phyloP scores from a whole-genome alignment of 2,113 vertebrate genomes.

The Scopus umbretta region DNA sequence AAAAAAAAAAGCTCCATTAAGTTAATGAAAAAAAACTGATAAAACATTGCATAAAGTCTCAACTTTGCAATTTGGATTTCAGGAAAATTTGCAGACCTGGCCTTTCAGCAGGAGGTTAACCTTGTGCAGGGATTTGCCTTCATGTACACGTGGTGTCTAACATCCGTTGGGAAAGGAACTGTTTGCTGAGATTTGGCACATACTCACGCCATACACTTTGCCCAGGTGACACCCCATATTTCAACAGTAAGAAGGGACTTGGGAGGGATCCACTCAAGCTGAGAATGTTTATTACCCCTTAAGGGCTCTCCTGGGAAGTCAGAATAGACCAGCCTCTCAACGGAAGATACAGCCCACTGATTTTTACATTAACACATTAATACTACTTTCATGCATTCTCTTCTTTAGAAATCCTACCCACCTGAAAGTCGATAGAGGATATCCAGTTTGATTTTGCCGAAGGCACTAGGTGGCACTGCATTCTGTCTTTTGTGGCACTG shows the following conservation, averaged over 20 bases:
- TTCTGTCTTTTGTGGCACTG: not conserved
- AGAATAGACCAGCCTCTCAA: not conserved
- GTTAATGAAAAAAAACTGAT: not conserved
- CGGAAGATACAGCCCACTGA: not conserved
- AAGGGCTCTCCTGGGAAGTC: not conserved
- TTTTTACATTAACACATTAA: not conserved
- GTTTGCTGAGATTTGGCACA: not conserved
- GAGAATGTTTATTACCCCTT: not conserved
- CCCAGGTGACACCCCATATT: not conserved
- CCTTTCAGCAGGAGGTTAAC: not conserved
- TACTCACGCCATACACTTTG: not conserved
- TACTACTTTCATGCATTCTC: not conserved
- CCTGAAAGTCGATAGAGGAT: rapidly evolving
- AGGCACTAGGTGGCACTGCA: slow-evolving; percentile 45
- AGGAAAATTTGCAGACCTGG: not conserved
- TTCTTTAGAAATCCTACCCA: not conserved
- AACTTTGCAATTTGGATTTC: not conserved
- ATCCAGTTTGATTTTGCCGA: not conserved
- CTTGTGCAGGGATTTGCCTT: not conserved
- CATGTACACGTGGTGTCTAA: not conserved
- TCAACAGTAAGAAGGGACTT: not conserved
- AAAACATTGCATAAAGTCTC: not conserved
- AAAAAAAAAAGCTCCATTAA: not conserved
- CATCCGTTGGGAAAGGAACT: not conserved
- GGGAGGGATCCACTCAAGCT: not conserved